A percentile compares a stretch with the other conserved stretches of the same genome.
Conservation (phyloP, 2,797 vertebrate genomes). For the Triplophysa yarkandensis region DNA sequence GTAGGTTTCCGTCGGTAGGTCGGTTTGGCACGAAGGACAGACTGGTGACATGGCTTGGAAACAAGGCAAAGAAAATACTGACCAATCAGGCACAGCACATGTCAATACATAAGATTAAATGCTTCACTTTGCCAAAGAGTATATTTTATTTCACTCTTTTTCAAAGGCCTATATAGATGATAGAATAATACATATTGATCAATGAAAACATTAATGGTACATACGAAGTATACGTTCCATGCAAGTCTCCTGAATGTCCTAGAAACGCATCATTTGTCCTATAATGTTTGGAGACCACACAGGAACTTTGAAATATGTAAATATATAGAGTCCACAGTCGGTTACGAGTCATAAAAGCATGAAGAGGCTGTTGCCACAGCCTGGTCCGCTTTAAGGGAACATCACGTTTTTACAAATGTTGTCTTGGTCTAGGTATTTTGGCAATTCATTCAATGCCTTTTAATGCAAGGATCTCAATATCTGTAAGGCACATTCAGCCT, state of each 20-base stretch:
- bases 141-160: background rate
- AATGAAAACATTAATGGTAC: background rate
- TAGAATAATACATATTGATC: background rate
- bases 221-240: background rate
- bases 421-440: conserved; percentile 32
- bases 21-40: conserved; percentile 46
- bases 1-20: conserved; percentile 17
- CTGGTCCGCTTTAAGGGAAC: conserved; percentile 47
- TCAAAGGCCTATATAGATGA: background rate
- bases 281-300: conserved; percentile 43
- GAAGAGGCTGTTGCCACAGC: conserved; percentile 45
- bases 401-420: conserved; percentile 41
- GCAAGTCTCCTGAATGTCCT: conserved; percentile 23
- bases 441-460: conserved; percentile 13
- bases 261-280: conserved; percentile 41
- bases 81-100: conserved; percentile 45
- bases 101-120: conserved; percentile 28
- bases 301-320: conserved; percentile 34
- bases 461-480: background rate
- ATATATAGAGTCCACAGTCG: conserved; percentile 42
- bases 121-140: background rate
- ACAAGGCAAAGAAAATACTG: conserved; percentile 52
- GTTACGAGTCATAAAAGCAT: conserved; percentile 46
- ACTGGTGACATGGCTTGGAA: conserved; percentile 49
- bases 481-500: background rate